phyloP scores from a whole-genome alignment of 2,113 vertebrate species.

The Geothlypis trichas region DNA sequence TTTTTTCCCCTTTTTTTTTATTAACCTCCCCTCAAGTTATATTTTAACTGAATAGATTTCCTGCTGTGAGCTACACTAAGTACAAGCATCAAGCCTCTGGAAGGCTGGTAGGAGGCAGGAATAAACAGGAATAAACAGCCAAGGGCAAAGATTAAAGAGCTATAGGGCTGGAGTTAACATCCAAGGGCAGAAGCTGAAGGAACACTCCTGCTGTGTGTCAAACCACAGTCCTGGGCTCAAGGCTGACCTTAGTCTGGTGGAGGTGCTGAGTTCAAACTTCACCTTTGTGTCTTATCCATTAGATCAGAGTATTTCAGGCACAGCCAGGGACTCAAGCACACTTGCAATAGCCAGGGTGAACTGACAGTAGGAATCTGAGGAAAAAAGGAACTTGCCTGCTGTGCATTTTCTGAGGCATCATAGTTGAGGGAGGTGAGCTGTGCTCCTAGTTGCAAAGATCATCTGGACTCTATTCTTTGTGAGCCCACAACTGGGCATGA shows the following conservation, averaged over 20 bases:
- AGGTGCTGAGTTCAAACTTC: background rate
- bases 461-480: background rate
- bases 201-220: background rate
- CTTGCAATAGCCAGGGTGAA: background rate
- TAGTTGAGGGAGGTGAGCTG: background rate
- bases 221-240: background rate
- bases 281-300: background rate
- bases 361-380: background rate
- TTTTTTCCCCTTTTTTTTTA: background rate
- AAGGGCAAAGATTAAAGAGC: background rate
- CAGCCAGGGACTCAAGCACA: background rate
- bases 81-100: background rate
- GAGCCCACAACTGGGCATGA: background rate
- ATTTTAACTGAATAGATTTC: background rate
- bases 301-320: background rate
- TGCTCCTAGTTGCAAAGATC: background rate
- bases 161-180: background rate
- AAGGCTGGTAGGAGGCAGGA: background rate
- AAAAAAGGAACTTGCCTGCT: background rate
- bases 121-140: constrained; percentile 8
- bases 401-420: background rate
- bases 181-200: background rate
- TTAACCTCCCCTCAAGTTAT: background rate
- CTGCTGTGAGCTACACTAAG: background rate
- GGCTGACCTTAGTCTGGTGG: background rate